A percentile compares a stretch with the other conserved stretches of the same genome.
These are phyloP conservation scores for Pardalotus punctatus DNA, from an alignment of 2,113 vertebrate species.

Conservation along the genomic window DNA sequence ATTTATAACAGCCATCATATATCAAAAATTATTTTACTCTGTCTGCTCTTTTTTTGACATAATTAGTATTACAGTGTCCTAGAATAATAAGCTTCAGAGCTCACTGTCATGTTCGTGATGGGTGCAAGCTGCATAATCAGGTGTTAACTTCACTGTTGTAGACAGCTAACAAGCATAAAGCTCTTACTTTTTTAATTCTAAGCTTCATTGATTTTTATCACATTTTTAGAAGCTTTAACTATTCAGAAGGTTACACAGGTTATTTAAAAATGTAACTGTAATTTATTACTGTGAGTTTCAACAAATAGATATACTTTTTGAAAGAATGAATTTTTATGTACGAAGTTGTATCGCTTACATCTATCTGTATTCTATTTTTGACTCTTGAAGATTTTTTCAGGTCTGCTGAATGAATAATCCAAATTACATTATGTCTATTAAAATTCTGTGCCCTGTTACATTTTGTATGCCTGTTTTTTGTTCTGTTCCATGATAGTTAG, in stretches of 20 bases:
- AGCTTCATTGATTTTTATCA: conserved; percentile 73
- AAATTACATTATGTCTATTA: conserved; percentile 14
- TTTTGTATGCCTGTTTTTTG: neutral
- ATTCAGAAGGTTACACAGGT: conserved; percentile 50
- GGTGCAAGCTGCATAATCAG: conserved; percentile 71
- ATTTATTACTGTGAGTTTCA: conserved; percentile 43
- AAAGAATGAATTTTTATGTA: neutral
- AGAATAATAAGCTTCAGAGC: conserved; percentile 70
- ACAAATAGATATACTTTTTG: conserved; percentile 11
- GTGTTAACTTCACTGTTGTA: conserved; percentile 67
- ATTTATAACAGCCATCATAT: conserved; percentile 58
- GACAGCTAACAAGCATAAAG: conserved; percentile 71
- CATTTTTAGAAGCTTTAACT: conserved; percentile 66
- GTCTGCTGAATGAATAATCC: conserved; percentile 4
- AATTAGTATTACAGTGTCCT: conserved; percentile 71
- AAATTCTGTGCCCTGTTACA: neutral
- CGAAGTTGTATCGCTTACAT: neutral
- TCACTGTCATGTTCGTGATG: conserved; percentile 64
- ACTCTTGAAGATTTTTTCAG: neutral
- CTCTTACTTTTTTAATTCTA: conserved; percentile 59
- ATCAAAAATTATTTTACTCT: conserved; percentile 65
- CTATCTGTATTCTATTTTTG: neutral
- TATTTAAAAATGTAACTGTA: conserved; percentile 30
- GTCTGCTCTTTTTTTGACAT: conserved; percentile 68
- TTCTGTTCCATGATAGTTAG: neutral